phyloP scores from a whole-genome alignment of 1,140 invertebrate species.

The Trypoxylus dichotomus region DNA sequence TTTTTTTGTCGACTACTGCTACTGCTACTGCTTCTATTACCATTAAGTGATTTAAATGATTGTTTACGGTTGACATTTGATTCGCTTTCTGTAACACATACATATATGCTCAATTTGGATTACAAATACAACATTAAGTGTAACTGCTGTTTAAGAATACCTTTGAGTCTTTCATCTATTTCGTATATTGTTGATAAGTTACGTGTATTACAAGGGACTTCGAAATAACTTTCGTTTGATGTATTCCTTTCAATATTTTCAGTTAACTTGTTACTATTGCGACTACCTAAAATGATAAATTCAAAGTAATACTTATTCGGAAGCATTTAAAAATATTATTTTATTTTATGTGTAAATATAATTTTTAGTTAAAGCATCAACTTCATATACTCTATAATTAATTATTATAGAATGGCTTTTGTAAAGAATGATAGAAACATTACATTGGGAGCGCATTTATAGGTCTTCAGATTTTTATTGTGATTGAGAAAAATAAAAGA shows the following conservation, averaged over 20 bases:
- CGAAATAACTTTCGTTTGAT: neutral
- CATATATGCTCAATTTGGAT: neutral
- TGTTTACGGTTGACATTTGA: neutral
- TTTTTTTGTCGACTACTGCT: neutral
- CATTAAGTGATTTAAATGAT: neutral
- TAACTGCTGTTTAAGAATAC: neutral
- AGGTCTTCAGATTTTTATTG: no score
- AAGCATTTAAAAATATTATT: no score
- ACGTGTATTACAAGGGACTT: neutral
- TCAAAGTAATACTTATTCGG: no score
- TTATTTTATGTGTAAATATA: no score
- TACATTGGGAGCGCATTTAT: no score
- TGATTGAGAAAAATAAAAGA: no score
- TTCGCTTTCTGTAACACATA: neutral
- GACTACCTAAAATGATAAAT: neutral
- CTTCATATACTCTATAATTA: no score
- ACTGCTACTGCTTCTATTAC: neutral
- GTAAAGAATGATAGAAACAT: no score
- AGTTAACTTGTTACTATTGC: neutral
- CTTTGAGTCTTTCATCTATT: conserved; percentile 4
- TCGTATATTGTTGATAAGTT: conserved; percentile 17
- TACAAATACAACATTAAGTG: neutral
- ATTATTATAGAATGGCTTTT: no score
- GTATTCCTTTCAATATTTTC: neutral
- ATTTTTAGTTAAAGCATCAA: no score